Evolutionary conservation across 2,888 invertebrate genomes (phyloP), one percentile per base, ranked within the genome.

Genomic region (Brachyopa scutellaris): DNA sequence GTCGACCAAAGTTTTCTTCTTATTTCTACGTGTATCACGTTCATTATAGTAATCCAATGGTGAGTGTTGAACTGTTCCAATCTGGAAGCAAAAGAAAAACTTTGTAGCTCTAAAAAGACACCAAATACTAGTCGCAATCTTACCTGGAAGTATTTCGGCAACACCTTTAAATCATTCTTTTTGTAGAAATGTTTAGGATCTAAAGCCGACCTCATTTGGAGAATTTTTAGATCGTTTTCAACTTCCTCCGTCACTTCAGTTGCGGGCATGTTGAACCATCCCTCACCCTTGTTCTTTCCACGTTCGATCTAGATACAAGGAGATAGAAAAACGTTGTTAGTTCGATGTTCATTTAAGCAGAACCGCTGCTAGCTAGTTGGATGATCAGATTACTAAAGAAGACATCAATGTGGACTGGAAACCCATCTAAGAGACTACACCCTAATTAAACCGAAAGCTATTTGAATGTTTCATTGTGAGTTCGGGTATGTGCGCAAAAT

Each of bases 101-200:
- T 33, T 26, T 36, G 13, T n/a, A n/a, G n/a, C n/a, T n/a, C n/a
- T n/a, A n/a, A n/a, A n/a, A n/a, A n/a, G n/a, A n/a, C n/a, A n/a
- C n/a, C n/a, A n/a, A n/a, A n/a, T n/a, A n/a, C n/a, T n/a, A n/a
- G n/a, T n/a, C n/a, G n/a, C n/a, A n/a, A n/a, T n/a, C 86, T 88
- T 90, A 96, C 96, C 92, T 97, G 97, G 91, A 99, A 99, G 89
- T 96, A 98, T 91, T 98, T 99, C 0, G 99, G 98, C 29, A 97
- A 87, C 0, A 93, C 94, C 91, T 95, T 95, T 85, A 95, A 92
- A 87, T 97, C 97, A 89, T 97, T 97, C 87, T 96, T 96, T 90
- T 98, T 98, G 91, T 99, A 99, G 91, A 98, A 99, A 85, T 94
- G 95, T 89, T 98, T 98, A 0, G 98, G 97, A 91, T 99, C 95